Evolutionary conservation across 2,797 vertebrate species (phyloP), one percentile per base, ranked within the genome.

Genomic region (Sphenopsis melanotis): DNA sequence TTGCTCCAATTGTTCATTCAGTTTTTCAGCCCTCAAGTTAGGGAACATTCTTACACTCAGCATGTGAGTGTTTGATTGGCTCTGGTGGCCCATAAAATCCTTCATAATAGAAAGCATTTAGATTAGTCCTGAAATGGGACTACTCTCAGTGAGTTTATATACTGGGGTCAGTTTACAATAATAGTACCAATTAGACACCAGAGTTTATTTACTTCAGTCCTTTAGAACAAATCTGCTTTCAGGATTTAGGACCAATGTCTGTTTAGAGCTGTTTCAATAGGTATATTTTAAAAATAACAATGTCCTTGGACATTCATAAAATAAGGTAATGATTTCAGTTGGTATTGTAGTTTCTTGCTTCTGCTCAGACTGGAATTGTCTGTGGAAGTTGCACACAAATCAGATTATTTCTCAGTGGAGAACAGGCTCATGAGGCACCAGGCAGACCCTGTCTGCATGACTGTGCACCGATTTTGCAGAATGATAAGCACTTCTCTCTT

Each of bases 31-130:
- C 50, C 36, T 86, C 49, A 37, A 68, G 8, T 44, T 46, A 52
- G 27, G 29, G 15, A 77, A 71, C 8, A 21, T 77, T 81, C 32
- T 87, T 72, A 19, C 10, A 49, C 49, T 83, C 26, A 30, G 32
- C 7, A 9, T 13, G 15, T 2, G 1, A 26, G 4, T 1, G 3
- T 37, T 94, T 93, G 30, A 71, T 74, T 3, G 0, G 10, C 50
- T 53, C 26, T 3, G 1, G 19, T 46, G 61, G 10, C 14, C 5
- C 42, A 55, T 75, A 52, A 91, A 74, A 66, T 80, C 11, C 14
- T 63, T 61, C 53, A 8, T 59, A 53, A 32, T 36, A n/a, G 21
- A 22, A 65, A 86, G 8, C 3, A n/a, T 74, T 82, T 34, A 34
- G 11, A 30, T 53, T 64, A 34, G 24, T 84, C 17, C 34, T 46